Evolutionary conservation across 2,797 vertebrate species (phyloP), one percentile per base, ranked within the genome.

Genomic region (Loris lydekkerianus): DNA sequence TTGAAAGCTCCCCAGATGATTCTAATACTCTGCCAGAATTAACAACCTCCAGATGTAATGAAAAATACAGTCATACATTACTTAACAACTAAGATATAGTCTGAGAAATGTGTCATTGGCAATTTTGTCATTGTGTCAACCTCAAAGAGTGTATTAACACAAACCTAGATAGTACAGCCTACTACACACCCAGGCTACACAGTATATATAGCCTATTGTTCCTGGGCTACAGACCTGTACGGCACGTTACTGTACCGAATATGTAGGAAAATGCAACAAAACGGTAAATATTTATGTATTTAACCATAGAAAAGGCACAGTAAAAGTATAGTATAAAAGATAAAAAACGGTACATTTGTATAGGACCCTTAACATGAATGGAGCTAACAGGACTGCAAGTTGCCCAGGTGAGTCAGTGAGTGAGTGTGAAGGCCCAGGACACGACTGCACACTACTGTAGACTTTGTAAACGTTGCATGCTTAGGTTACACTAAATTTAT

Each of bases 11-110:
- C 34, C 40, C 83, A 96, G 73, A 91, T 56, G 61, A 93, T 67
- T 85, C 77, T 43, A 90, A 70, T 56, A 90, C 63, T 49, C 25
- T 89, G 58, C 34, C 63, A 93, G 58, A 80, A 60, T 75, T 93
- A 93, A 94, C 15, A 67, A 92, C 46, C 49, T 94, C 73, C 80
- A 92, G 76, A 76, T 89, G 46, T 46, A 91, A 82, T 69, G 49
- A 23, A 82, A 93, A 95, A 93, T 17, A 58, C 21, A 34, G 76
- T 34, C 53, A 34, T 34, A 53, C 7, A 14, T 78, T 20, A 7
- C 23, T 78, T 58, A 78, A 78, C 20, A 11, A 77, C 21, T 21
- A 13, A 13, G 21, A 78, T 58, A 34, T 10, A 58, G 23, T 78
- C 21, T 78, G 21, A 58, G 76, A 78, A 78, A 58, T 25, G 76